Base-by-base conservation (phyloP, 1,140 invertebrate species). In the Danaus plexippus region DNA sequence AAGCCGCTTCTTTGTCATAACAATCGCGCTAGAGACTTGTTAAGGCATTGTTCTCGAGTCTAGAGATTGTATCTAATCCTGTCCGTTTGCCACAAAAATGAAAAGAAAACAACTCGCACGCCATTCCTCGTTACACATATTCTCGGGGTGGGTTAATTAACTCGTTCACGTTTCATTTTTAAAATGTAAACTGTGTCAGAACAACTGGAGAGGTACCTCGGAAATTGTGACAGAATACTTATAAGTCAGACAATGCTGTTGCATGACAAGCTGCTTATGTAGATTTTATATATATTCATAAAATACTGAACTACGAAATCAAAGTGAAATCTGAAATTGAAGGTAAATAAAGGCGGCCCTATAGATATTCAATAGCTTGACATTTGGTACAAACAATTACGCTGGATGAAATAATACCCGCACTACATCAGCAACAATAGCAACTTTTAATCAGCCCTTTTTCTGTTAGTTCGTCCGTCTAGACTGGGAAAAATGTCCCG, bases 361-460 rank as follows among this genome's bases (percentile, higher is more conserved):
- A 32, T 32, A 32, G 22, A 32, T 32, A 32, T 32, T 32, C 22
- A 32, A 32, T 32, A 32, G 22, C 22, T 32, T 32, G 22, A 32
- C 22, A 32, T 32, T 32, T 32, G 22, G 22, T 32, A 32, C 22
- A 32, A 32, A 64, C 63, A 64, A 61, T 66, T 64, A 64, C 64
- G 63, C 60, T 52, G 61, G 61, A 66, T 59, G 68, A 74, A 74
- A 76, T 76, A 73, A 67, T 64, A 67, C 63, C 67, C 52, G 61
- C 67, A 56, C 63, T 69, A 68, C 74, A 70, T 70, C 67, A 66
- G 55, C 61, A 77, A 83, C 80, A 85, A 85, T 81, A 67, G 76
- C 66, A 73, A 78, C 59, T 82, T 83, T 85, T 85, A 85, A 83
- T 85, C 80, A 83, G 69, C 67, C 67, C 72, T 83, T 80, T 80